Percentiles rank a stretch among this genome's conserved stretches.
phyloP scores from a whole-genome alignment of 2,113 vertebrate species.

The Toxostoma redivivum region DNA sequence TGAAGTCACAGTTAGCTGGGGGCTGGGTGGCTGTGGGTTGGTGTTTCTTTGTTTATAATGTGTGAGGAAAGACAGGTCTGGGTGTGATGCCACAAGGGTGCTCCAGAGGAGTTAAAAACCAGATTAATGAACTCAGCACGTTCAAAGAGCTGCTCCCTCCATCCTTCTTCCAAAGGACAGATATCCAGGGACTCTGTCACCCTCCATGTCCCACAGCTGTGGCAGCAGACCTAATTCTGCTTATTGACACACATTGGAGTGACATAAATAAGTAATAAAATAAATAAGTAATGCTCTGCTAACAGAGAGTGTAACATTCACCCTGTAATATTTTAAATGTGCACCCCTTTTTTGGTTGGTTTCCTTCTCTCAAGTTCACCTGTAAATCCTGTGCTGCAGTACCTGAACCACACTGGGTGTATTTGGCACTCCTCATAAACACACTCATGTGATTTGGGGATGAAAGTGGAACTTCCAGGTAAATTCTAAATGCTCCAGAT shows the following conservation, averaged over 20 bases:
- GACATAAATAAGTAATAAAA: not conserved
- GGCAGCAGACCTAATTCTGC: not conserved
- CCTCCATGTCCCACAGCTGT: not conserved
- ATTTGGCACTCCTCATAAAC: not conserved
- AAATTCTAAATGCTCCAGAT: constrained; percentile 31
- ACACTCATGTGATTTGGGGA: not conserved
- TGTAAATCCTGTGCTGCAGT: not conserved
- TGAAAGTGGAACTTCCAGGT: not conserved
- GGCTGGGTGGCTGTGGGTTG: not conserved
- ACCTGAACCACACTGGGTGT: not conserved
- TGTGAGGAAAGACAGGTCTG: not conserved
- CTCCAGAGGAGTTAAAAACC: not conserved
- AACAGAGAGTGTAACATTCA: not conserved
- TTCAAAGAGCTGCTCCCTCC: not conserved
- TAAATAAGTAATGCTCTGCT: not conserved
- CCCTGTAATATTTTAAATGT: not conserved
- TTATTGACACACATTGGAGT: not conserved
- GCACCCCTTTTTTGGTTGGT: not conserved
- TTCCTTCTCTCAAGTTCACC: not conserved
- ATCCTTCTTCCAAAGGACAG: not conserved
- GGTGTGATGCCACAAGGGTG: not conserved
- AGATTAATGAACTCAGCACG: rapidly evolving
- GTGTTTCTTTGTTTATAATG: not conserved
- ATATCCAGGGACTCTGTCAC: not conserved
- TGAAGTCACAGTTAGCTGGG: not conserved